Percentiles rank a stretch among this genome's conserved stretches.
These are phyloP conservation scores for Tragulus kanchil DNA, from an alignment of 2,113 vertebrate species.

Conservation along the genomic window DNA sequence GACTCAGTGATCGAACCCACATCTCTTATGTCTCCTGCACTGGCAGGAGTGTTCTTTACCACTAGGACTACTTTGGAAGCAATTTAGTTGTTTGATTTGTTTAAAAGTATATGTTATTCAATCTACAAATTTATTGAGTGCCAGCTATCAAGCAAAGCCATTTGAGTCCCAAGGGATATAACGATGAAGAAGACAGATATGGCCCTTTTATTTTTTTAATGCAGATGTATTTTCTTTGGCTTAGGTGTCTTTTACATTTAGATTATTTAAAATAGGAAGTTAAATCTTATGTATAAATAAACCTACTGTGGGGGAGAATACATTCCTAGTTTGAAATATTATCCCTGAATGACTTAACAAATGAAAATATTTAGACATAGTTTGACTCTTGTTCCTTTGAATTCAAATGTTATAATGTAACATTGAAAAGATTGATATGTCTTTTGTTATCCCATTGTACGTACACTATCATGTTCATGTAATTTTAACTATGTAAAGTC, in stretches of 20 bases:
- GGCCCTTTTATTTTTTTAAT: neutral
- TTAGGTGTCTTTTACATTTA: slow-evolving; percentile 23
- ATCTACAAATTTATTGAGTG: neutral
- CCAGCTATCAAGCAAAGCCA: neutral
- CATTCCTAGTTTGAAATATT: neutral
- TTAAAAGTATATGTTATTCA: neutral
- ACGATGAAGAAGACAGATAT: neutral
- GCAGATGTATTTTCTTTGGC: neutral
- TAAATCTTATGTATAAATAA: neutral
- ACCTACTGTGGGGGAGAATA: neutral
- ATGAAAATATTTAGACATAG: neutral
- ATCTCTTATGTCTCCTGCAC: no score
- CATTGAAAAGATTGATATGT: neutral
- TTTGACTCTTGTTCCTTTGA: neutral
- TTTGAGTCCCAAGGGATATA: neutral
- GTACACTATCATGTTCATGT: neutral
- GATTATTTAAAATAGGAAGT: neutral
- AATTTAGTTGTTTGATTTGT: no score
- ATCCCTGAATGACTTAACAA: neutral
- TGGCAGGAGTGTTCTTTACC: no score
- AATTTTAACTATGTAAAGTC: neutral
- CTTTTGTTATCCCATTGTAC: neutral
- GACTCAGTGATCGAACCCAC: no score
- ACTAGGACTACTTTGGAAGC: no score
- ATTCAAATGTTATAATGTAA: neutral